Evolutionary conservation across 2,113 vertebrate genomes (phyloP).

Genomic region (Sapayoa aenigma): DNA sequence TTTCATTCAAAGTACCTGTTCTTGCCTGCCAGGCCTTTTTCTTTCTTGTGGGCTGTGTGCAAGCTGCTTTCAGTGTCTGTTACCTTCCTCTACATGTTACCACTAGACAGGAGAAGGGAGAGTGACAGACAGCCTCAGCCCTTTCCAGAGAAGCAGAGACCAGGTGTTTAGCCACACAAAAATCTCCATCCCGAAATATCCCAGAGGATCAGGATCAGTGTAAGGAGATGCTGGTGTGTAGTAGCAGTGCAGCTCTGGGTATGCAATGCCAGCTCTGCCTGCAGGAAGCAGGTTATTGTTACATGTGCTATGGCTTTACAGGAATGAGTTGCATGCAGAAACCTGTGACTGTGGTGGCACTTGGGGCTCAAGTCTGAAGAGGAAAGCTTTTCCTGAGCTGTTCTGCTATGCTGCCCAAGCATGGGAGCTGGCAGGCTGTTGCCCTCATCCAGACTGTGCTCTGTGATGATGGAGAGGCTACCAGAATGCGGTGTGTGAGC

Average conservation of each 20-base stretch:
- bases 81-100: not conserved
- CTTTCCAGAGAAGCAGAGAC: not conserved
- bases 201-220: not conserved
- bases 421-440: not conserved
- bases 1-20: not conserved
- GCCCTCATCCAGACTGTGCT: not conserved
- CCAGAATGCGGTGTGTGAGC: not conserved
- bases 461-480: accelerated
- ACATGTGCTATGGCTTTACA: accelerated
- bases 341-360: not conserved
- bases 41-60: not conserved
- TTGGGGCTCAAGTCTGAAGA: not conserved
- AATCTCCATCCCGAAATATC: not conserved
- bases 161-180: not conserved
- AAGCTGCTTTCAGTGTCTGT: not conserved
- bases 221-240: not conserved
- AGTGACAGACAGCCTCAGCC: not conserved
- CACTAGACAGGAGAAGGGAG: not conserved
- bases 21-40: not conserved
- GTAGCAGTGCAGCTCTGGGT: not conserved
- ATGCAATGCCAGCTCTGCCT: not conserved
- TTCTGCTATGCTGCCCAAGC: accelerated
- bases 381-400: not conserved
- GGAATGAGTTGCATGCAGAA: not conserved
- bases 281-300: not conserved